A percentile compares a stretch with the other conserved stretches of the same genome.
These are phyloP conservation scores for Pristionchus fissidentatus DNA, from an alignment of 2,888 invertebrate genomes.

Conservation along the genomic window DNA sequence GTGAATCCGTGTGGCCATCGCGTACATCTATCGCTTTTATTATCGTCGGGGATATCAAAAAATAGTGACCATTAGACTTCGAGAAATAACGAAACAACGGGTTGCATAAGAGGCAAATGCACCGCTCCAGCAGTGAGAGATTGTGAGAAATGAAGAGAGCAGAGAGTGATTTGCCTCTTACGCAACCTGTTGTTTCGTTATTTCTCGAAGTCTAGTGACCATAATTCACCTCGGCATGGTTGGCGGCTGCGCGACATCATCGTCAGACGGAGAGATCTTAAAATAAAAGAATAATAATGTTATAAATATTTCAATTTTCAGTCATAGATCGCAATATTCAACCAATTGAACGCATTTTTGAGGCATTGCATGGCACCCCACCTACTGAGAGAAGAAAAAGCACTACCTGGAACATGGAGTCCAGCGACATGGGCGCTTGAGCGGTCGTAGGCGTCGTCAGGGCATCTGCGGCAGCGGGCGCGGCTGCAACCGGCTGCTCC, in stretches of 20 bases:
- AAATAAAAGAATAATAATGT: too few relatives aligned
- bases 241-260: background rate
- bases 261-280: slow-evolving; percentile 1
- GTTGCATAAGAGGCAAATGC: too few relatives aligned
- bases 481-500: slow-evolving; percentile 9
- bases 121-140: too few relatives aligned
- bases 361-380: background rate
- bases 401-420: slow-evolving; percentile 7
- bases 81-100: too few relatives aligned
- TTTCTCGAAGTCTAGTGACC: too few relatives aligned
- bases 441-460: slow-evolving; percentile 17
- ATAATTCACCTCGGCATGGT: background rate
- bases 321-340: background rate
- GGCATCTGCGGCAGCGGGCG: background rate
- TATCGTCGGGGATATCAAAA: too few relatives aligned
- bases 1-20: too few relatives aligned
- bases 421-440: slow-evolving; percentile 9
- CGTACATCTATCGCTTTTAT: too few relatives aligned
- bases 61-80: background rate
- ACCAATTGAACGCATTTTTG: background rate
- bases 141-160: too few relatives aligned
- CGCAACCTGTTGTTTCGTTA: too few relatives aligned
- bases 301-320: background rate
- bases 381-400: background rate
- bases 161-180: too few relatives aligned